These are phyloP conservation scores for Aradophagus sp. DNA, from an alignment of 1,140 invertebrate genomes.

Conservation along the genomic window DNA sequence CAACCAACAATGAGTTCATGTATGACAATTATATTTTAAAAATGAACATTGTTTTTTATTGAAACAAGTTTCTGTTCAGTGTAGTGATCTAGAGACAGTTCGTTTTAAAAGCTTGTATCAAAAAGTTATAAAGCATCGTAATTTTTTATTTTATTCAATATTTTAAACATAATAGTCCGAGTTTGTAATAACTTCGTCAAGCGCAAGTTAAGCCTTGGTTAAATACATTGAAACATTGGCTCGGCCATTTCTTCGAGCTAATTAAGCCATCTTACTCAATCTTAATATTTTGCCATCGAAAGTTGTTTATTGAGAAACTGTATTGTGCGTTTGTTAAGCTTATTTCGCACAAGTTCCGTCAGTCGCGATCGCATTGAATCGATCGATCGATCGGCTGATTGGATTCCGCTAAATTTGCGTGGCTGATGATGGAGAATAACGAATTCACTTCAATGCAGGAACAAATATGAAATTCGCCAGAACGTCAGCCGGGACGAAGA, in stretches of 20 bases:
- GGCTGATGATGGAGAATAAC: slow-evolving; percentile 39
- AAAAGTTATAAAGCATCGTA: too few species aligned
- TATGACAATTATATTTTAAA: too few species aligned
- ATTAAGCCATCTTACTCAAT: slow-evolving; percentile 50
- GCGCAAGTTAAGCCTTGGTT: slow-evolving; percentile 35
- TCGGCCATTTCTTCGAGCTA: slow-evolving; percentile 49
- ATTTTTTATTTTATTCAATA: too few species aligned
- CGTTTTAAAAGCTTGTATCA: too few species aligned
- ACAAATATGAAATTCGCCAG: slow-evolving; percentile 76
- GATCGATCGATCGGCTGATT: too few species aligned
- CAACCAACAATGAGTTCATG: too few species aligned
- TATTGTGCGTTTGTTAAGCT: slow-evolving; percentile 51
- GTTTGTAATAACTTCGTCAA: slow-evolving; percentile 28
- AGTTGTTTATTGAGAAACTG: slow-evolving; percentile 48
- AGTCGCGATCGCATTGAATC: slow-evolving; percentile 29
- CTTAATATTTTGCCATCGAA: slow-evolving; percentile 44
- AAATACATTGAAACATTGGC: slow-evolving; percentile 50
- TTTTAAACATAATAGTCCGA: too few species aligned
- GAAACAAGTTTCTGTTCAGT: too few species aligned
- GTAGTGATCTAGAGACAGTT: too few species aligned
- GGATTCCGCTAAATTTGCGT: slow-evolving; percentile 34
- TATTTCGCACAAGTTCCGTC: slow-evolving; percentile 40
- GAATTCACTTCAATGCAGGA: slow-evolving; percentile 68
- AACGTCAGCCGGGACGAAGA: slow-evolving; percentile 69
- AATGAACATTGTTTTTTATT: too few species aligned